Evolutionary conservation across 2,888 invertebrate genomes (phyloP), one percentile per base, ranked within the genome.

Genomic region (Sphaeridia pumilis): DNA sequence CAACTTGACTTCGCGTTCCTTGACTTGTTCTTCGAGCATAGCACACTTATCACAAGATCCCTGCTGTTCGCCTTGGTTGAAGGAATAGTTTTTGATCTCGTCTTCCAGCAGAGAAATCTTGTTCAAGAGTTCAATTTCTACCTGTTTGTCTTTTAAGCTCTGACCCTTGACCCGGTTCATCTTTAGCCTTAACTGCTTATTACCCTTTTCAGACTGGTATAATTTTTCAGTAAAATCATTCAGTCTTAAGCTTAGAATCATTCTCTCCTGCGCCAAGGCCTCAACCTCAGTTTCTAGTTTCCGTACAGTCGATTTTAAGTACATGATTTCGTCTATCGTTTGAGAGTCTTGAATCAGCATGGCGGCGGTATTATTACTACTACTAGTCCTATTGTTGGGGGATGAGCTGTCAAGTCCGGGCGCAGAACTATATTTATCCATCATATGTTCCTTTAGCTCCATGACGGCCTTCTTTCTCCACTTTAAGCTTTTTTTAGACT

Each of bases 1-100:
- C 43, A 88, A 75, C 69, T 88, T 88, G 58, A 84, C 83, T 70
- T 89, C 89, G 20, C 89, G 78, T 69, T 87, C 60, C 26, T 61
- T 56, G 4, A 65, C 59, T 66, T 67, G 73, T 68, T 73, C 72
- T 65, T 83, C 81, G 70, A 84, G 79, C 55, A 79, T 74, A 59
- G 80, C 78, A 68, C 82, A 82, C 57, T 83, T 80, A 43, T 66
- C 64, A 43, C 67, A 65, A 22, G 43, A 22, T 31, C 31, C 14
- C 24, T 21, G 17, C 2, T 24, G 20, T 4, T 45, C 45, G 5
- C 4, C 14, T 4, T 12, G 27, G 46, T 46, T 52, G 22, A 52
- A 52, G 43, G 59, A 58, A 28, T 59, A 58, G 45, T 55, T 57
- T 31, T 56, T 50, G 46, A 63, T 63, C 56, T 61, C 61, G 36